Conservation (phyloP, 2,113 vertebrate species). For the Abramis brama region DNA sequence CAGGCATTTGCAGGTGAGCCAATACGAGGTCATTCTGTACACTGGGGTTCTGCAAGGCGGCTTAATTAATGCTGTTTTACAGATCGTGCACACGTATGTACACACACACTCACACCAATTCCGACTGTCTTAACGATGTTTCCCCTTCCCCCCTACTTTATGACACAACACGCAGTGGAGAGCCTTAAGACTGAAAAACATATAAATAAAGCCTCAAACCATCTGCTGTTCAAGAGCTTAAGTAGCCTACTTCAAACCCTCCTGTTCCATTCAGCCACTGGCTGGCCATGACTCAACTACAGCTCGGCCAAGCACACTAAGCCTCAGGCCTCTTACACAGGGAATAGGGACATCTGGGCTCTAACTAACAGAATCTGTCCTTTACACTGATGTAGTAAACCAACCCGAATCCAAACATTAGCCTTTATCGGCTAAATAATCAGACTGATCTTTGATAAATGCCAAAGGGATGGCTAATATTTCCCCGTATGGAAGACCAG, state of each 20-base stretch:
- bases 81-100: not conserved
- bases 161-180: conserved; percentile 10
- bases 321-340: conserved; percentile 18
- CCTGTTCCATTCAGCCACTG: conserved; percentile 27
- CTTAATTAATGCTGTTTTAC: not conserved
- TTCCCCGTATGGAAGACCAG: not conserved
- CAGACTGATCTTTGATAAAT: conserved; percentile 4
- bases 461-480: not conserved
- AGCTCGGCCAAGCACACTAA: conserved; percentile 43
- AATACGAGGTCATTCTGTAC: not conserved
- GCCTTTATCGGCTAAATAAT: not conserved
- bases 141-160: conserved; percentile 32
- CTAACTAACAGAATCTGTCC: not conserved
- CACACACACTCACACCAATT: not conserved
- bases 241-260: conserved; percentile 60
- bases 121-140: conserved; percentile 30
- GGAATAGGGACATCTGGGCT: conserved; percentile 1
- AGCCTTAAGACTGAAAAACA: conserved; percentile 31
- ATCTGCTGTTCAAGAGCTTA: conserved; percentile 62
- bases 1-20: not conserved
- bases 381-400: conserved; percentile 28
- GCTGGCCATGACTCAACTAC: conserved; percentile 32
- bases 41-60: not conserved
- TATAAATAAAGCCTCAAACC: conserved; percentile 45
- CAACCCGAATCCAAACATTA: not conserved